Conservation (phyloP, 2,888 invertebrate species). For the Rhabditoides inermis region DNA sequence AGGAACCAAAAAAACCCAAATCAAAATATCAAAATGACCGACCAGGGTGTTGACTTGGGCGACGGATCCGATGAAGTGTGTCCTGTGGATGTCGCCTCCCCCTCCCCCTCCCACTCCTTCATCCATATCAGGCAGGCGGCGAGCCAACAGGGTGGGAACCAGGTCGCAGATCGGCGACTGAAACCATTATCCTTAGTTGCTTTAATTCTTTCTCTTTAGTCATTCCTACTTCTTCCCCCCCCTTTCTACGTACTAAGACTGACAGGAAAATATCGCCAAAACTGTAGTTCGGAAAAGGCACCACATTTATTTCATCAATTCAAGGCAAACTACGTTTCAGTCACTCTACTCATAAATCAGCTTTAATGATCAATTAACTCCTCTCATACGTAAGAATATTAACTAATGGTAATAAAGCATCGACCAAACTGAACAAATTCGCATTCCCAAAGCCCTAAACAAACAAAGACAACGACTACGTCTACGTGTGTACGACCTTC, state of each 20-base stretch:
- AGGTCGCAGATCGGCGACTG: conserved; percentile 18
- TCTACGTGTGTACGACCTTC: too few relatives aligned
- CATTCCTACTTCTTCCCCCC: too few relatives aligned
- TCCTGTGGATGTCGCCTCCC: conserved; percentile 7
- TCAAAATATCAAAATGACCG: conserved; percentile 7
- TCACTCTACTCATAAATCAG: too few relatives aligned
- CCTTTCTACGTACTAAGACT: too few relatives aligned
- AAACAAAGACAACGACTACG: too few relatives aligned
- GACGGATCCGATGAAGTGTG: conserved; percentile 29
- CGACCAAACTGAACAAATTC: too few relatives aligned
- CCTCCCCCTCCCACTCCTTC: not conserved
- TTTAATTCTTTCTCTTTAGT: too few relatives aligned
- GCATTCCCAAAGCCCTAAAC: too few relatives aligned
- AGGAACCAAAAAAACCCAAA: conserved; percentile 2
- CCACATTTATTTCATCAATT: not conserved
- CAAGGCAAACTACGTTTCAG: too few relatives aligned
- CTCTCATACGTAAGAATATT: too few relatives aligned
- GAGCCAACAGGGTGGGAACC: conserved; percentile 34
- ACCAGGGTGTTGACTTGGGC: conserved; percentile 38
- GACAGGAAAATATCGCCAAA: too few relatives aligned
- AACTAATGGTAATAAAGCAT: not conserved
- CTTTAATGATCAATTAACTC: too few relatives aligned
- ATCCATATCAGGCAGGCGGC: conserved; percentile 8
- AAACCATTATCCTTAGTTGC: not conserved
- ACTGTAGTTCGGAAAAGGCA: not conserved